Base-by-base conservation (phyloP, 35 echinoderm and acorn worm genomes). In the Strongylocentrotus purpuratus region DNA sequence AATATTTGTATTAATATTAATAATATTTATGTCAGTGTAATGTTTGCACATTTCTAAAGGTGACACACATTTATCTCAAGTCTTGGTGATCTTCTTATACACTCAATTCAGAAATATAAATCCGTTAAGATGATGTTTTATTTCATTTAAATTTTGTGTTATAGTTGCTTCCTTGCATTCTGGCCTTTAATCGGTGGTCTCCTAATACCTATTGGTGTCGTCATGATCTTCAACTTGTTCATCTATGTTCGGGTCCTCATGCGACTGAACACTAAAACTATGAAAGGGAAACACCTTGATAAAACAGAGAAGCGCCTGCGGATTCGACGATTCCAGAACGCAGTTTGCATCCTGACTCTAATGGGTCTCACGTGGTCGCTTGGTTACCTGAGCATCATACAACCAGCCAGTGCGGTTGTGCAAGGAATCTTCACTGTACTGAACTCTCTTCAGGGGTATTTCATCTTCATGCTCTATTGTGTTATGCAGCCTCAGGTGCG, bases 391-490 rank as follows among this genome's bases (percentile, higher is more conserved):
- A 71, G 55, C 59, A 85, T 94, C 12, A 94, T 94, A n/a, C 58
- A 46, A 85, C 7, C 58, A 35, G 61, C 32, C 20, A 94, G 94
- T 46, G 59, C 45, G 55, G 59, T 86, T 9, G 71, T 59, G n/a
- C 94, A 85, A 14, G 31, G 45, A 20, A 33, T 94, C 45, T 94
- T 94, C 61, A 71, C 55, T 46, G 59, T 94, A 31, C 94, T 94
- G 6, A 94, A 94, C 45, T 59, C 94, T 28, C 59, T 94, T 31
- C 94, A 94, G 71, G 94, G 94, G 35, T 94, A 86, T n/a, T 59
- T 46, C 33, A 94, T 94, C 32, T 94, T 94, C 94, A 94, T 94
- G 94, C 48, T 78, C 5, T 94, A 94, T 46, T 94, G 94, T 32
- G 61, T 94, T 15, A 59, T 41, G 61, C 94, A 94, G 25, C 55